Evolutionary conservation across 2,113 vertebrate species (phyloP).

Genomic region (Peromyscus polionotus): DNA sequence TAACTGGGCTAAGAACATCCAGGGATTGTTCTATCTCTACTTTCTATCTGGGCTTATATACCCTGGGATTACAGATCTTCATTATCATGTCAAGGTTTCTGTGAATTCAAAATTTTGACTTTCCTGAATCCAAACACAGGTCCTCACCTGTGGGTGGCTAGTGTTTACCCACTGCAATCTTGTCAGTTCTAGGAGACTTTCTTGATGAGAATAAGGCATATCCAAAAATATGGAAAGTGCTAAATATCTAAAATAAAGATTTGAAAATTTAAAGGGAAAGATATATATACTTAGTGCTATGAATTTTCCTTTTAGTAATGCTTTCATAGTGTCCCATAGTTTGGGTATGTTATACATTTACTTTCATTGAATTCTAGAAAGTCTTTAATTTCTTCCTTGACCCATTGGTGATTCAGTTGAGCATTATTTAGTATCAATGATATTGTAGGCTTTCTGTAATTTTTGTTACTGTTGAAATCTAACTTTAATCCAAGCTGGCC

Average conservation of each 20-base stretch:
- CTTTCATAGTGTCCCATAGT: too few species aligned
- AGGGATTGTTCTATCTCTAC: neutral
- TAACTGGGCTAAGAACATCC: neutral
- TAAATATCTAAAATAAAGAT: neutral
- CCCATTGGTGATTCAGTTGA: too few species aligned
- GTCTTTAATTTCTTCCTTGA: too few species aligned
- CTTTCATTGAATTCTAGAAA: too few species aligned
- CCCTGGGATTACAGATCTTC: neutral
- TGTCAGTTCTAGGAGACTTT: neutral
- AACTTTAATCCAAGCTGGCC: too few species aligned
- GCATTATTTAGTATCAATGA: too few species aligned
- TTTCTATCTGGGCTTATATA: neutral
- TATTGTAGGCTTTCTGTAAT: too few species aligned
- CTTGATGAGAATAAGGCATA: neutral
- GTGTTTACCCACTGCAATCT: neutral
- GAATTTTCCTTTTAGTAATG: too few species aligned
- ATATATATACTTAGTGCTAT: too few species aligned
- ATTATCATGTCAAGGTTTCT: neutral
- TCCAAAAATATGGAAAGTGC: neutral
- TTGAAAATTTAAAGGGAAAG: neutral
- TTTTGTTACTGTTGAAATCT: too few species aligned
- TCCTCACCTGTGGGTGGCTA: neutral
- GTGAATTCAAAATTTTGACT: neutral
- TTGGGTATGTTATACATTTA: too few species aligned
- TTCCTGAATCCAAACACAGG: neutral